Evolutionary conservation across 2,888 invertebrate genomes (phyloP), one percentile per base, ranked within the genome.

Genomic region (Ctena decussata): DNA sequence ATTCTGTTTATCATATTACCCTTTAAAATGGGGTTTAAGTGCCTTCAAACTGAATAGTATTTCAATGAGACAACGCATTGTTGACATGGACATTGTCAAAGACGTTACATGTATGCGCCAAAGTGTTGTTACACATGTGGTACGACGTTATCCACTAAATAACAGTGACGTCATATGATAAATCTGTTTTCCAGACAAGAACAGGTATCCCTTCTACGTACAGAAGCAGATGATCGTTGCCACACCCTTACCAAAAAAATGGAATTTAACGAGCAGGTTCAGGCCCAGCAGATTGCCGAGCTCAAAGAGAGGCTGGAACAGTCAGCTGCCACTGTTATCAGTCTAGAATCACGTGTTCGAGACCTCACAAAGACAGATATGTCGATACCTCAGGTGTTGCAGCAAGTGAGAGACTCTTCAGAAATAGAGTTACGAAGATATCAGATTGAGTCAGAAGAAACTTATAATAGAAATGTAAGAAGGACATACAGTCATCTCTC

Each of bases 391-490:
- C 93, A 93, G 18, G 80, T 94, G 69, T 72, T 94, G 73, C 91
- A 91, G 77, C 91, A 93, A 77, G 93, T 94, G 0, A 80, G 93
- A 73, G 93, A 94, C n/a, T 84, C 92, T 11, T 91, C 93, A 0
- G 92, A 93, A 75, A 78, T 87, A 44, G 93, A 94, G 82, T 85
- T 94, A 44, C 87, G 84, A 30, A 84, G 91, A 76, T 94, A 90
- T 76, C 91, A 93, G 77, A 32, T 88, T 12, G 93, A 94, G 79
- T 91, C 93, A n/a, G 93, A 93, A 77, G 92, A 92, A 76, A 86
- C 89, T 39, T 93, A 93, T 78, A 91, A 82, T 37, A 91, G 92
- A 91, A 93, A 93, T 92, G 94, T 94, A 82, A 92, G 93, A 53
- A 41, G n/a, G n/a, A n/a, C n/a, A n/a, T n/a, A n/a, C n/a, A n/a